Percentiles rank a stretch among this genome's conserved stretches.
Conservation (phyloP, 2,113 vertebrate genomes). For the Neolamprologus ventralis region DNA sequence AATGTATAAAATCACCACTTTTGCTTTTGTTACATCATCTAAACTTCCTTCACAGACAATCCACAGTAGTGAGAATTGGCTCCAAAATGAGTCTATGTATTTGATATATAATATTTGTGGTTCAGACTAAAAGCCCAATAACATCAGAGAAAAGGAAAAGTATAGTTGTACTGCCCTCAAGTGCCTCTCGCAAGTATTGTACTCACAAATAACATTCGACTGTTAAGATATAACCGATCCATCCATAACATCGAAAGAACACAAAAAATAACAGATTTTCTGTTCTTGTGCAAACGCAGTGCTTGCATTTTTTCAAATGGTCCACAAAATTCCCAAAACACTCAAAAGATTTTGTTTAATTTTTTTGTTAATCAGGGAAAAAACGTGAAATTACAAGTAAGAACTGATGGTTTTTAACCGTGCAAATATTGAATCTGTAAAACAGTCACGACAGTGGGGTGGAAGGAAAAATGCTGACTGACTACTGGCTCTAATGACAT, state of each 20-base stretch:
- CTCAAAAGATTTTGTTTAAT: neutral
- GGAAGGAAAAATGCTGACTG: neutral
- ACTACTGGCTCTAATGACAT: neutral
- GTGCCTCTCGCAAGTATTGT: conserved; percentile 17
- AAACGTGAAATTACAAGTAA: neutral
- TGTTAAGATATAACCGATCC: neutral
- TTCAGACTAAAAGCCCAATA: neutral
- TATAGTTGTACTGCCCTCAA: conserved; percentile 43
- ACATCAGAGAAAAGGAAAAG: neutral
- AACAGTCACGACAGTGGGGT: neutral
- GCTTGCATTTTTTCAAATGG: neutral
- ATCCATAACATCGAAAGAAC: neutral
- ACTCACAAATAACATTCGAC: neutral
- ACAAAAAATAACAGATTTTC: neutral
- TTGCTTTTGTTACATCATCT: neutral
- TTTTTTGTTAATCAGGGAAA: neutral
- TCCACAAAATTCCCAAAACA: neutral
- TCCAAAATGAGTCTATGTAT: neutral
- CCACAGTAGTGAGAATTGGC: neutral
- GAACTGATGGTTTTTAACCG: neutral
- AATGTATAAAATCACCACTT: neutral
- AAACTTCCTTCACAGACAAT: neutral
- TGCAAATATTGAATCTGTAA: neutral
- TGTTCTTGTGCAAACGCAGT: neutral
- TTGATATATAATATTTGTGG: neutral